Evolutionary conservation across 2,888 invertebrate genomes (phyloP).

Genomic region (Nephrotoma flavescens): DNA sequence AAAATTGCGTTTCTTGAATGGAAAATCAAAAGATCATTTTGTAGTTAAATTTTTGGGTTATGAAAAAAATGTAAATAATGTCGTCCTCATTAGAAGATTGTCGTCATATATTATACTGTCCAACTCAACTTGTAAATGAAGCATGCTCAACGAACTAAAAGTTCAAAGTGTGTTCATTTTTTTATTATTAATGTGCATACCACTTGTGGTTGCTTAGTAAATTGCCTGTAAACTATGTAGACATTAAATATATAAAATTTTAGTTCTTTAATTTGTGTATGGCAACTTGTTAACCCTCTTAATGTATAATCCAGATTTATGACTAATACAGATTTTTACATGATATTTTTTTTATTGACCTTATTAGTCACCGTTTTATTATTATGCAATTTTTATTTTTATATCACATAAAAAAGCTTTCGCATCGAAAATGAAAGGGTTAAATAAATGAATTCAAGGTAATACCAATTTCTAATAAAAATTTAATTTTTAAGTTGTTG

Average conservation of each 20-base stretch:
- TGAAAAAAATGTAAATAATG: not conserved
- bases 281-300: not conserved
- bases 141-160: not conserved
- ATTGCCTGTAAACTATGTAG: not conserved
- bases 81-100: not conserved
- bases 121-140: not conserved
- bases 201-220: not conserved
- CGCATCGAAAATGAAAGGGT: not conserved
- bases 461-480: not conserved
- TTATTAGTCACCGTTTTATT: not conserved
- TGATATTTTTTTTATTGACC: not conserved
- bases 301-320: not conserved
- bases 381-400: not conserved
- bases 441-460: not conserved
- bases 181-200: not conserved
- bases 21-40: not conserved
- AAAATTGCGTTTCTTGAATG: not conserved
- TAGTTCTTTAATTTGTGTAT: not conserved
- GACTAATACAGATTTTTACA: not conserved
- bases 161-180: not conserved
- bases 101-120: not conserved
- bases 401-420: not conserved
- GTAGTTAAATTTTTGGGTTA: not conserved
- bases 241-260: not conserved
- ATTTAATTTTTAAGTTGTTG: not conserved